Evolutionary conservation across 2,888 invertebrate species (phyloP), one percentile per base, ranked within the genome.

Genomic region (Mystacides longicornis): DNA sequence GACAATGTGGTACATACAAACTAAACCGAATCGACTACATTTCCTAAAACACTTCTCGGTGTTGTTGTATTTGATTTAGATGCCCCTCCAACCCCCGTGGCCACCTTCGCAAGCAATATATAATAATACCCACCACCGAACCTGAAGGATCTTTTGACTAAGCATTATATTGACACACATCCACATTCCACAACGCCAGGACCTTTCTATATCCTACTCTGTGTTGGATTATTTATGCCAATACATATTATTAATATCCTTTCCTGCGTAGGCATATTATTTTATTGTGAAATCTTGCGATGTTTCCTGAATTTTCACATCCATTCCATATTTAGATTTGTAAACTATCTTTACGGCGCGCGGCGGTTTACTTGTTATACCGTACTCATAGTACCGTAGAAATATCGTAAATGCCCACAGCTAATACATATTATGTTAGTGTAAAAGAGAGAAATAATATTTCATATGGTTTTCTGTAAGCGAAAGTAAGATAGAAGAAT

Each of bases 1-100:
- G n/a, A n/a, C n/a, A n/a, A n/a, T n/a, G n/a, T n/a, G n/a, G n/a
- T n/a, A n/a, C n/a, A n/a, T n/a, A 31, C 7, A 31, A 19, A 46
- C 46, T 9, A 46, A 46, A 46, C 20, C 46, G 16, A 46, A 46
- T 46, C 46, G 14, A 46, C 20, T 46, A 46, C 20, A 21, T 46
- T 46, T 46, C 46, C 46, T 19, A 37, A 37, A 37, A 37, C 37
- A 37, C 37, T 37, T 37, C 46, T 21, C 46, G 4, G 14, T 21
- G 20, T 5, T 46, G 7, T 9, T 31, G 21, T 46, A 21, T 46
- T 46, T 46, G 46, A 46, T 46, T 46, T 46, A 46, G 37, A 37
- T 37, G 37, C 37, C 37, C 37, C 37, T n/a, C 37, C 14, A n/a
- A 37, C 16, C 16, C 37, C 37, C n/a, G 27, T 11, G 27, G 37